These are phyloP conservation scores for Melospiza georgiana DNA, from an alignment of 2,113 vertebrate species.

Conservation along the genomic window DNA sequence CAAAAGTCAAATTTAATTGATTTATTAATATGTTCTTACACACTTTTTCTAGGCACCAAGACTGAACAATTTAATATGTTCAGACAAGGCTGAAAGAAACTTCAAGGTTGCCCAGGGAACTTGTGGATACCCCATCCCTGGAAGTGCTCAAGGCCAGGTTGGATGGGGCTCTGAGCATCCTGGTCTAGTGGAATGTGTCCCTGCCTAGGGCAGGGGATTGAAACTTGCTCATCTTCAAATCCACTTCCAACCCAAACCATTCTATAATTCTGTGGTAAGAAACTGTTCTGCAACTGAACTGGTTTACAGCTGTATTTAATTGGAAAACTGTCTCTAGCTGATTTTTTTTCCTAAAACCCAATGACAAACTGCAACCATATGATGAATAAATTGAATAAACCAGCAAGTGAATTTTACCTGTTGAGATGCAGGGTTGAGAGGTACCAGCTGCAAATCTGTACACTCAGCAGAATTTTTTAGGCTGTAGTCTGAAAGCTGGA, in stretches of 20 bases:
- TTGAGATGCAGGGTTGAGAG: conserved; percentile 79
- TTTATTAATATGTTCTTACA: not conserved
- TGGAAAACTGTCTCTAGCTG: not conserved
- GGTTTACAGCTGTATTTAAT: not conserved
- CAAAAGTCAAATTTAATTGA: not conserved
- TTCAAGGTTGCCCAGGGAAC: not conserved
- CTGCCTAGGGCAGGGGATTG: not conserved
- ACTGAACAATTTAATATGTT: not conserved
- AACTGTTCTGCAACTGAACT: not conserved
- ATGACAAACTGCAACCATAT: not conserved
- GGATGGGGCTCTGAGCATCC: not conserved
- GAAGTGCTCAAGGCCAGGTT: not conserved
- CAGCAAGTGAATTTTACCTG: conserved; percentile 80
- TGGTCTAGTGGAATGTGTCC: not conserved
- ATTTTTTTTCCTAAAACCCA: not conserved
- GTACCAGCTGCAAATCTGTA: conserved; percentile 75
- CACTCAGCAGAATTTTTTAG: conserved; percentile 73
- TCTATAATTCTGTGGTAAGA: not conserved
- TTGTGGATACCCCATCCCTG: not conserved
- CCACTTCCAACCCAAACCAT: not conserved
- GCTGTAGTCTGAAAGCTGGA: conserved; percentile 82
- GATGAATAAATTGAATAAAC: not conserved
- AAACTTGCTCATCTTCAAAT: not conserved
- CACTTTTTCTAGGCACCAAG: not conserved
- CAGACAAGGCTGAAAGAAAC: not conserved